Conservation (phyloP, 2,888 invertebrate species). For the Xanthostigma xanthostigma region DNA sequence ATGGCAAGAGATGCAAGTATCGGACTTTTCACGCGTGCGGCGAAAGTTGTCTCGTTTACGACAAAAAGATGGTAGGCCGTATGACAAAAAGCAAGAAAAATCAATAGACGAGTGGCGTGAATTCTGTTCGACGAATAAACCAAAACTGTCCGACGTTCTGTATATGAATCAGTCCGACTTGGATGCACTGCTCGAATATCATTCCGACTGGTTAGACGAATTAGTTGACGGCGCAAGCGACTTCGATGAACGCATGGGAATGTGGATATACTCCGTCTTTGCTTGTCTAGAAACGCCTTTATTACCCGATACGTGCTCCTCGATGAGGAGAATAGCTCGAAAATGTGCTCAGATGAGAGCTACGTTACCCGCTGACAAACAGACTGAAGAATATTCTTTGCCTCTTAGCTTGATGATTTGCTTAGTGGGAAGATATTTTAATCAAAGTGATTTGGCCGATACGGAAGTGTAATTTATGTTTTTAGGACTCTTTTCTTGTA, state of each 20-base stretch:
- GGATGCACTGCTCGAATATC: slow-evolving; percentile 32
- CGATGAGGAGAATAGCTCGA: slow-evolving; percentile 47
- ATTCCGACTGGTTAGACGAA: slow-evolving; percentile 31
- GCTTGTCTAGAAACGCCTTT: slow-evolving; percentile 49
- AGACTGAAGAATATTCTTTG: slow-evolving; percentile 25
- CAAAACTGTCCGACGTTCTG: slow-evolving; percentile 26
- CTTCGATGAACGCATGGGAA: slow-evolving; percentile 33
- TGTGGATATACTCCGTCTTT: slow-evolving; percentile 57
- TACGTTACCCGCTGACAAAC: slow-evolving; percentile 26
- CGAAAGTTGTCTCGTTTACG: slow-evolving; percentile 4
- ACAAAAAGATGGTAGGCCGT: neutral
- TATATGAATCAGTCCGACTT: slow-evolving; percentile 32
- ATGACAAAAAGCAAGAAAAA: neutral
- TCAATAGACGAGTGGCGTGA: slow-evolving; percentile 5
- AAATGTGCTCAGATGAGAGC: slow-evolving; percentile 40
- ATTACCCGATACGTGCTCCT: slow-evolving; percentile 47
- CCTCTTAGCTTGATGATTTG: slow-evolving; percentile 54
- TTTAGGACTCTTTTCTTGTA: too few relatives aligned
- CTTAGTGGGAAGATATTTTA: slow-evolving; percentile 52
- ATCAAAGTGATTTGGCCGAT: slow-evolving; percentile 54
- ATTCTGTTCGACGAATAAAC: slow-evolving; percentile 17
- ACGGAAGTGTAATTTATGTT: too few relatives aligned
- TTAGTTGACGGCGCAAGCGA: slow-evolving; percentile 16
- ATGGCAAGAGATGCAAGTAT: slow-evolving; percentile 55
- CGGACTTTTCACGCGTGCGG: slow-evolving; percentile 48